A percentile compares a stretch with the other conserved stretches of the same genome.
phyloP scores from a whole-genome alignment of 2,888 invertebrate genomes.

The Apantesis nais region DNA sequence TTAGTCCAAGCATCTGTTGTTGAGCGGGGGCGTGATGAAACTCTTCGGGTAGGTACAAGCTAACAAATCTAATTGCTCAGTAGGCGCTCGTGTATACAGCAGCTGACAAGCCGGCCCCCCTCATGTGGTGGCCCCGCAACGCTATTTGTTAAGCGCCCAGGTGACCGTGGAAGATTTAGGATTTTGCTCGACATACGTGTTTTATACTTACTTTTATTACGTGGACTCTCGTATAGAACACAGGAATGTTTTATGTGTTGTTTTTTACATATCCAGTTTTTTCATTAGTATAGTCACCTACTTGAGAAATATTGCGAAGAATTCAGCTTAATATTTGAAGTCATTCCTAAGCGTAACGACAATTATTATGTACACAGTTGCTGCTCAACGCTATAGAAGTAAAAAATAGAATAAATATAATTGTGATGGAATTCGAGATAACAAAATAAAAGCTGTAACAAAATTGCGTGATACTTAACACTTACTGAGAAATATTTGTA shows the following conservation, averaged over 20 bases:
- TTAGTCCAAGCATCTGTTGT: constrained; percentile 87
- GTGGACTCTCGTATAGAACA: constrained; percentile 34
- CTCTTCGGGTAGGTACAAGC: constrained; percentile 81
- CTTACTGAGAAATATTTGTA: constrained; percentile 44
- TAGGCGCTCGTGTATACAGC: constrained; percentile 79
- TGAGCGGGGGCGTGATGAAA: constrained; percentile 85
- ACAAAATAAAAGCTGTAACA: constrained; percentile 33
- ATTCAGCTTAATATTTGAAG: constrained; percentile 36
- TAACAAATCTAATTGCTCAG: constrained; percentile 86
- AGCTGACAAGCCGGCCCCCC: constrained; percentile 78
- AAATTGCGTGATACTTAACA: constrained; percentile 47
- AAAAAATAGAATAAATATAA: constrained; percentile 43
- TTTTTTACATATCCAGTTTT: constrained; percentile 39
- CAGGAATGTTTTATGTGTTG: constrained; percentile 29
- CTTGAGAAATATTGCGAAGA: constrained; percentile 31
- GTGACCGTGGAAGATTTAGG: constrained; percentile 66
- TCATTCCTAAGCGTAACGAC: constrained; percentile 34
- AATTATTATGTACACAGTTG: constrained; percentile 35
- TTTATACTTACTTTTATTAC: constrained; percentile 40
- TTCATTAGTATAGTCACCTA: constrained; percentile 24
- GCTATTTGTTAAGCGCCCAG: constrained; percentile 77
- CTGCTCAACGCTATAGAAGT: constrained; percentile 20
- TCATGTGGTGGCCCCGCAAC: constrained; percentile 68
- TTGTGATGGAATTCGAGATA: constrained; percentile 46
- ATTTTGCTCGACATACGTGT: constrained; percentile 44